phyloP scores from a whole-genome alignment of 2,888 invertebrate genomes.

The Sphaeridia pumilis region DNA sequence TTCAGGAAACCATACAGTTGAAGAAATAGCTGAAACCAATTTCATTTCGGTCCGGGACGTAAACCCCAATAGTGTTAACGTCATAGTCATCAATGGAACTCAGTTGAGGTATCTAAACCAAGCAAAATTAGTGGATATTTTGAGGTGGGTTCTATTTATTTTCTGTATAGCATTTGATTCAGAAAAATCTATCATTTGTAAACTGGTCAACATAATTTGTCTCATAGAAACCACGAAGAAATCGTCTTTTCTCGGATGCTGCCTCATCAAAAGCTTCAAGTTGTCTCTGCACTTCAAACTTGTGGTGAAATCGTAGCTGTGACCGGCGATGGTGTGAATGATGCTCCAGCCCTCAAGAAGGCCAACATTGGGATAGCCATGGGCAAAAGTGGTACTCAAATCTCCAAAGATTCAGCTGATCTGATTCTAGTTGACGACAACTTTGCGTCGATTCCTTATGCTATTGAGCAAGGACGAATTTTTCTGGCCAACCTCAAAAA shows the following conservation, averaged over 20 bases:
- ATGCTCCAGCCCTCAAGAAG: conserved; percentile 83
- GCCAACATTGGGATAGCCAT: conserved; percentile 59
- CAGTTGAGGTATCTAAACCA: conserved; percentile 78
- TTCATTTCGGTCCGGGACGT: conserved; percentile 41
- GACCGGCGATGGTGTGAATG: conserved; percentile 76
- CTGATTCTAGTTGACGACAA: conserved; percentile 91
- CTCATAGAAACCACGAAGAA: conserved; percentile 39
- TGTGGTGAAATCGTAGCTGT: conserved; percentile 49
- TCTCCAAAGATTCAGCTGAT: conserved; percentile 96
- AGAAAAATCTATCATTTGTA: background rate
- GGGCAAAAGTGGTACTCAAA: conserved; percentile 75
- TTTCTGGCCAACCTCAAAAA: conserved; percentile 98
- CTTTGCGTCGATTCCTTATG: conserved; percentile 90
- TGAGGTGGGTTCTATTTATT: conserved; percentile 39
- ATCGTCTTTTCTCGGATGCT: conserved; percentile 47
- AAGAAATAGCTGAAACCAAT: conserved; percentile 44
- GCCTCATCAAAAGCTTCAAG: conserved; percentile 48
- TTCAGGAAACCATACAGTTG: conserved; percentile 39
- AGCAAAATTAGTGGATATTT: conserved; percentile 79
- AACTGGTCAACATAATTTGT: background rate
- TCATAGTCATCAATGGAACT: conserved; percentile 78
- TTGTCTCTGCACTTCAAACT: conserved; percentile 67
- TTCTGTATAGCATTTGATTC: background rate
- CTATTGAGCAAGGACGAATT: conserved; percentile 79
- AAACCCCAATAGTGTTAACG: conserved; percentile 48